phyloP scores from a whole-genome alignment of 2,888 invertebrate species.

The Podotricha telesiphe region DNA sequence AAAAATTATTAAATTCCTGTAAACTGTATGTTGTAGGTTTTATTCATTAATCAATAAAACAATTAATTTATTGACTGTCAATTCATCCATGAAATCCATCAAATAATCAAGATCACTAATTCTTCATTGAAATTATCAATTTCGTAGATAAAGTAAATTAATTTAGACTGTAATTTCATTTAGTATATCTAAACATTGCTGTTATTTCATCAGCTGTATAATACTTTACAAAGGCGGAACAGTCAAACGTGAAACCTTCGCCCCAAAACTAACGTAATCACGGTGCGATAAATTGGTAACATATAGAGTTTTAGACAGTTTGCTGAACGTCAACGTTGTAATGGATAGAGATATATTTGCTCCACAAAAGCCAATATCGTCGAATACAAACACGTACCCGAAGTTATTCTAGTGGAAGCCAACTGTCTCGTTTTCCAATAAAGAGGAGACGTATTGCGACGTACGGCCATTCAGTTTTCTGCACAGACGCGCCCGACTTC shows the following conservation, averaged over 20 bases:
- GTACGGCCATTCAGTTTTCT: constrained; percentile 76
- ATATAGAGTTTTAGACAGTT: constrained; percentile 35
- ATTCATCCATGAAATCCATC: no score
- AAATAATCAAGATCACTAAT: no score
- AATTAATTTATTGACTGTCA: no score
- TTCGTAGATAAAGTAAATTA: not conserved
- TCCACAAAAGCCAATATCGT: constrained; percentile 69
- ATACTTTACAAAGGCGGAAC: constrained; percentile 7
- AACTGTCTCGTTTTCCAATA: constrained; percentile 80
- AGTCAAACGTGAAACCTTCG: constrained; percentile 17
- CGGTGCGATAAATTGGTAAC: constrained; percentile 26
- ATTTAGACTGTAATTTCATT: not conserved
- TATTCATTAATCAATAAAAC: no score
- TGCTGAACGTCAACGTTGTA: constrained; percentile 37
- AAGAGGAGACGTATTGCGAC: constrained; percentile 72
- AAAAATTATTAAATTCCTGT: no score
- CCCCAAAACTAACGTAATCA: constrained; percentile 26
- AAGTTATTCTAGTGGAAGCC: constrained; percentile 69
- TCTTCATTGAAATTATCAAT: no score
- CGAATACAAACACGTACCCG: constrained; percentile 67
- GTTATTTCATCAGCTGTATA: not conserved
- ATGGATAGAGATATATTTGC: constrained; percentile 60
- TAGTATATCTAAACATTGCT: not conserved
- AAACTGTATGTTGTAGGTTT: no score
- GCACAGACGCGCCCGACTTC: constrained; percentile 63